A percentile compares a stretch with the other conserved stretches of the same genome.
Conservation (phyloP, 2,888 invertebrate species). For the Chymomyza amoena region DNA sequence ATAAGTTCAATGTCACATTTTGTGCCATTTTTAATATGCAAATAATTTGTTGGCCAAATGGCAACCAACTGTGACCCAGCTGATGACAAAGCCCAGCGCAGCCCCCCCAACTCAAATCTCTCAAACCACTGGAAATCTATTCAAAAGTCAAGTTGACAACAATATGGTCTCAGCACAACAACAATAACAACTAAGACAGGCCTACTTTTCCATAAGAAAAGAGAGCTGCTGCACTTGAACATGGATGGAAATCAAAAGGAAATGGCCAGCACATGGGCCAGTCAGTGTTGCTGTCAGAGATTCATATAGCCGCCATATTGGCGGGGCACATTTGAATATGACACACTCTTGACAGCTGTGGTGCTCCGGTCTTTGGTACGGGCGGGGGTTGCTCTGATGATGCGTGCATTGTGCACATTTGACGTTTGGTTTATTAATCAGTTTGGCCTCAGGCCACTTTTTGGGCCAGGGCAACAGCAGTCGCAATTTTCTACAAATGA, state of each 20-base stretch:
- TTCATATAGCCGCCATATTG: constrained; percentile 4
- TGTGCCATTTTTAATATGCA: constrained; percentile 62
- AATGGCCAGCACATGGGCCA: constrained; percentile 42
- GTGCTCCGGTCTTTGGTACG: constrained; percentile 37
- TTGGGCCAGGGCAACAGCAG: constrained; percentile 36
- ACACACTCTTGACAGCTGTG: constrained; percentile 77
- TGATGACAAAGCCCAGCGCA: constrained; percentile 53
- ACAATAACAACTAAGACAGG: constrained; percentile 33
- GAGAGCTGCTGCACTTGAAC: constrained; percentile 47
- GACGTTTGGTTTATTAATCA: constrained; percentile 79
- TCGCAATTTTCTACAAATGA: constrained; percentile 67
- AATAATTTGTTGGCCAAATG: constrained; percentile 72
- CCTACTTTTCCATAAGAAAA: constrained; percentile 33
- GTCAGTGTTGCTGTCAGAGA: neutral
- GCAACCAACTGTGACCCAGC: constrained; percentile 73
- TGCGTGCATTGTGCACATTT: constrained; percentile 73
- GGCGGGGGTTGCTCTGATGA: constrained; percentile 37
- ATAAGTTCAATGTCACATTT: constrained; percentile 31
- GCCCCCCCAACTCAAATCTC: constrained; percentile 26
- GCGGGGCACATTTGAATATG: constrained; percentile 68
- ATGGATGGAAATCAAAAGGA: constrained; percentile 59
- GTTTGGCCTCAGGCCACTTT: constrained; percentile 74
- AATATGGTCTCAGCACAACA: constrained; percentile 45
- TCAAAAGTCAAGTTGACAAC: constrained; percentile 72
- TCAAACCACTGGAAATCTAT: constrained; percentile 43